Evolutionary conservation across 2,797 vertebrate species (phyloP).

Genomic region (Typhlichthys subterraneus): DNA sequence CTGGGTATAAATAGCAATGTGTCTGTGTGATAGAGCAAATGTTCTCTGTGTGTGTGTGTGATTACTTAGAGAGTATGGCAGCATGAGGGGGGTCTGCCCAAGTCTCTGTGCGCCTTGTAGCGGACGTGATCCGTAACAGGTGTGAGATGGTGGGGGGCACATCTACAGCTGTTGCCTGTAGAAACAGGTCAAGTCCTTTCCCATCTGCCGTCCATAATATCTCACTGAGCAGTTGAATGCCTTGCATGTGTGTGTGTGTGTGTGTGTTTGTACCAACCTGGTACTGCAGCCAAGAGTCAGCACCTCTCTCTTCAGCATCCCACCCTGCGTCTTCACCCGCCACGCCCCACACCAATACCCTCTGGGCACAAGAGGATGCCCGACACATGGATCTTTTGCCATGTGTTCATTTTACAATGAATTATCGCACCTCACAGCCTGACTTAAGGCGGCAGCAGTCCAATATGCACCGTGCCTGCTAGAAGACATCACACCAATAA

Average conservation of each 20-base stretch:
- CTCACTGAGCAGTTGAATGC: conserved; percentile 51
- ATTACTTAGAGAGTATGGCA: conserved; percentile 9
- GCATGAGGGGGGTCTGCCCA: conserved; percentile 33
- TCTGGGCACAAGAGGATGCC: conserved; percentile 39
- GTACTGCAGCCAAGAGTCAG: conserved; percentile 62
- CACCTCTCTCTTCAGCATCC: conserved; percentile 50
- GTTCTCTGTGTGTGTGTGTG: conserved; percentile 11
- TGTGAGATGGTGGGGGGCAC: conserved; percentile 69
- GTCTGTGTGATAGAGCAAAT: not conserved
- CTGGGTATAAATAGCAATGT: too few species aligned
- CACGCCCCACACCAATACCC: conserved; percentile 34
- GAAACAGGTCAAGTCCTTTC: conserved; percentile 71
- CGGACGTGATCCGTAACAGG: conserved; percentile 87
- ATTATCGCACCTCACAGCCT: conserved; percentile 24
- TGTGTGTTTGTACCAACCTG: conserved; percentile 27
- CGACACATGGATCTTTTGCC: conserved; percentile 52
- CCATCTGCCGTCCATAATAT: conserved; percentile 71
- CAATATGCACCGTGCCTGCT: conserved; percentile 12
- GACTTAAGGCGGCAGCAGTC: conserved; percentile 23
- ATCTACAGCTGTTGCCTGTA: conserved; percentile 79
- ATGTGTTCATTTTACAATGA: conserved; percentile 59
- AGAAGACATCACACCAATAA: conserved; percentile 27
- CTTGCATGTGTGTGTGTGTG: conserved; percentile 4
- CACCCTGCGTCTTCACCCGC: conserved; percentile 24
- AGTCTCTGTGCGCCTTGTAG: conserved; percentile 72